phyloP scores from a whole-genome alignment of 2,888 invertebrate genomes.

The Caprella mutica region DNA sequence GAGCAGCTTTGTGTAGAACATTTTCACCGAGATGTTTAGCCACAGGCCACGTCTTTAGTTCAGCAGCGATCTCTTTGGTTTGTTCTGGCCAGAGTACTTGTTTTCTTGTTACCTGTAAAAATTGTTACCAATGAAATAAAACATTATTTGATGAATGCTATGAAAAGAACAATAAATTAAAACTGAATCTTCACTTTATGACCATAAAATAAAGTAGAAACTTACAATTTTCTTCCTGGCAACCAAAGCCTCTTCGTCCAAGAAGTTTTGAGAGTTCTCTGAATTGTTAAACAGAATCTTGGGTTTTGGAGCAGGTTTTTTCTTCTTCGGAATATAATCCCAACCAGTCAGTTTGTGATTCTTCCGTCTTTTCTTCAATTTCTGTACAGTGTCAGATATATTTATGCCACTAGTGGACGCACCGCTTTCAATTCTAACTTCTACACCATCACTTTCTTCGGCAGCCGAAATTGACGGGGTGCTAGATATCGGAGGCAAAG shows the following conservation, averaged over 20 bases:
- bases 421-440: neutral
- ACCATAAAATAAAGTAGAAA: neutral
- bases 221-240: neutral
- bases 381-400: neutral
- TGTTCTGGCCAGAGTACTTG: constrained; percentile 33
- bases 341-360: constrained; percentile 56
- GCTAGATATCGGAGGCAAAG: constrained; percentile 12
- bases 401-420: constrained; percentile 1
- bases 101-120: constrained; percentile 25
- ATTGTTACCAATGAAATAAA: neutral
- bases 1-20: constrained; percentile 76
- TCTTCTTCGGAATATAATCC: constrained; percentile 80
- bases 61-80: constrained; percentile 28
- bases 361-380: constrained; percentile 43
- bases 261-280: too few species aligned
- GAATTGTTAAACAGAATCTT: neutral
- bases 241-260: too few species aligned
- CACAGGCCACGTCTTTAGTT: constrained; percentile 56
- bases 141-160: neutral
- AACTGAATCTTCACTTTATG: neutral
- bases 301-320: constrained; percentile 45
- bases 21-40: constrained; percentile 92
- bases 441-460: constrained; percentile 14
- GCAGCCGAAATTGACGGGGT: constrained; percentile 10
- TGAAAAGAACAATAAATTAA: neutral